Evolutionary conservation across 2,888 invertebrate genomes (phyloP), one percentile per base, ranked within the genome.

Genomic region (Idaea dimidiata): DNA sequence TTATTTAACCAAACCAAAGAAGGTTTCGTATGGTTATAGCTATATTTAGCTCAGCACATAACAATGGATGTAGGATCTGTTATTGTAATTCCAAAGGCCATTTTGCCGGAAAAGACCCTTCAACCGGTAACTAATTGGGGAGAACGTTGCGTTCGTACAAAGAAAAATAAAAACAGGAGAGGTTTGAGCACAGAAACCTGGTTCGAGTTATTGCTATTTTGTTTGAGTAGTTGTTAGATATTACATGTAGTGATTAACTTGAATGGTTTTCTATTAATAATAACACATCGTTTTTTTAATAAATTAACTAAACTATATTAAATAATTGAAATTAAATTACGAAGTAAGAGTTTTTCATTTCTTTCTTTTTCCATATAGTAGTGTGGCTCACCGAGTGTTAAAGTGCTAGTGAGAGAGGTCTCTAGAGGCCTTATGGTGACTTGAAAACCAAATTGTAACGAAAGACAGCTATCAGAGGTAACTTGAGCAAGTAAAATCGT

Each of bases 51-150:
- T 67, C 60, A 17, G 66, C 64, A 70, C 70, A 72, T 70, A 66
- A 70, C 70, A 71, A 71, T 68, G 69, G 66, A 66, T 69, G 68
- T 68, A 64, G 66, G 65, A 65, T 31, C 59, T 64, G 67, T 70
- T 67, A 68, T 70, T 70, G 68, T 70, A 67, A 65, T 62, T 66
- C 64, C 58, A 64, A 63, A 63, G 67, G 63, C 64, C 66, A 68
- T 66, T 69, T 70, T 59, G 63, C 68, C 67, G 67, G 68, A 67
- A 66, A 64, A 64, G 64, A 67, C 64, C 70, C 65, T 65, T 70
- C 67, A 68, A 62, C 64, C 58, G 58, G 68, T 60, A 62, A 66
- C 68, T 72, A 72, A 72, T 72, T 72, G 66, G 68, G 66, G 68
- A 66, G 68, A 68, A 64, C 62, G 64, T 65, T 43, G 43, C 43